These are phyloP conservation scores for Entomobrya proxima DNA, from an alignment of 2,888 invertebrate species.

Conservation along the genomic window DNA sequence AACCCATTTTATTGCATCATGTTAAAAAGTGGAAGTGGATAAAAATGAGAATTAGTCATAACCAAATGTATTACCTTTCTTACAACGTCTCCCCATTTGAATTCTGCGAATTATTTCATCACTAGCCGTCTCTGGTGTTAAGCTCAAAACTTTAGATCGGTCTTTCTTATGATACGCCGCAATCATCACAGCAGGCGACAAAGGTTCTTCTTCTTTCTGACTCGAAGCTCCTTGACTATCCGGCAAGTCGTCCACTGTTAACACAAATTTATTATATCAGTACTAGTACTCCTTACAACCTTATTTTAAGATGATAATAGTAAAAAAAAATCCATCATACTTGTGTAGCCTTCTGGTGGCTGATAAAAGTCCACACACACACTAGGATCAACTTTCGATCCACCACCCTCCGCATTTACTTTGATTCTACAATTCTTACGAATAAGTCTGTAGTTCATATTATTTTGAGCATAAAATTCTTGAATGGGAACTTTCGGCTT, in stretches of 20 bases:
- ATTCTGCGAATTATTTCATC: neutral
- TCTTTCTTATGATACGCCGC: slow-evolving; percentile 29
- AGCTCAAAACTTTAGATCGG: neutral
- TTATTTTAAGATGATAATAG: neutral
- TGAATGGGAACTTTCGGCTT: slow-evolving; percentile 11
- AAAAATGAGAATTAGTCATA: no score
- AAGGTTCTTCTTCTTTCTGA: slow-evolving; percentile 5
- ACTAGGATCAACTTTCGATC: neutral
- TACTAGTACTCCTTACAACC: neutral
- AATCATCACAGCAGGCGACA: slow-evolving; percentile 50
- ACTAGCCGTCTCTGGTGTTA: neutral
- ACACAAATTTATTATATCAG: neutral
- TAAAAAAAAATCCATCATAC: slow-evolving; percentile 17
- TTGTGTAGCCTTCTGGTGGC: slow-evolving; percentile 61
- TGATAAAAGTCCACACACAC: slow-evolving; percentile 43
- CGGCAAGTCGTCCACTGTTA: slow-evolving; percentile 60
- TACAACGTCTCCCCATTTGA: neutral
- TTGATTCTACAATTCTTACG: slow-evolving; percentile 36
- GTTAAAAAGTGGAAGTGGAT: no score
- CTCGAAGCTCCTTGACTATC: slow-evolving; percentile 23
- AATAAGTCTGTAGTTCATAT: slow-evolving; percentile 20
- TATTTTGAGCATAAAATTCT: slow-evolving; percentile 28
- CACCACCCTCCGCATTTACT: slow-evolving; percentile 3
- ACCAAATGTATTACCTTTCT: no score
- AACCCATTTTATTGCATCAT: no score